Evolutionary conservation across 64 coral and sea anemone species (phyloP).

Genomic region (Dendronephthya gigantea): DNA sequence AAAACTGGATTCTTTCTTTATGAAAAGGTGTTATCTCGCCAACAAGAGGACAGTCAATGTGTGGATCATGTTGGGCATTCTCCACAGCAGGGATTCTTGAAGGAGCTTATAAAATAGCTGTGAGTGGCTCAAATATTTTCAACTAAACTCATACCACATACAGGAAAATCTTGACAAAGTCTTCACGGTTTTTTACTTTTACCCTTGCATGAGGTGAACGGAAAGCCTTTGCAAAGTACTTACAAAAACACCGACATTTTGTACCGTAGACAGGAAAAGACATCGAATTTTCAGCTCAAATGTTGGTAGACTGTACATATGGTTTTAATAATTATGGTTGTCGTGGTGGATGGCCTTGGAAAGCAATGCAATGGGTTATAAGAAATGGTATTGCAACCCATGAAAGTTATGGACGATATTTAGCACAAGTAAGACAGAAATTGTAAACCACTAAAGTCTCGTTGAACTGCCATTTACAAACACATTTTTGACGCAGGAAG

Average conservation of each 20-base stretch:
- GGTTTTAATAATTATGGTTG: slow-evolving; percentile 43
- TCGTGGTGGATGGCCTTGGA: slow-evolving; percentile 47
- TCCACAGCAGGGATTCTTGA: slow-evolving; percentile 34
- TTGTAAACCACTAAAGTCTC: background rate
- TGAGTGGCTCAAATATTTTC: no score
- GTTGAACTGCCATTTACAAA: background rate
- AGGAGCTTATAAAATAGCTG: slow-evolving; percentile 46
- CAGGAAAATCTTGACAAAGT: no score
- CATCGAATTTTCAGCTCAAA: slow-evolving; percentile 38
- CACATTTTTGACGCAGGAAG: slow-evolving; percentile 35
- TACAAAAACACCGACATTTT: background rate
- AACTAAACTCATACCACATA: no score
- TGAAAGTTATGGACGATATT: slow-evolving; percentile 33
- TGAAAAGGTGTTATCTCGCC: slow-evolving; percentile 28
- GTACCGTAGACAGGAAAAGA: slow-evolving; percentile 14
- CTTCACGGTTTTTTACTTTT: no score
- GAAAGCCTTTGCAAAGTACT: no score
- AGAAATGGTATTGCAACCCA: slow-evolving; percentile 33
- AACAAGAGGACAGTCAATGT: slow-evolving; percentile 32
- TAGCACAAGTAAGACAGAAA: slow-evolving; percentile 30
- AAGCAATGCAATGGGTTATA: slow-evolving; percentile 42
- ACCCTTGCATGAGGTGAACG: no score
- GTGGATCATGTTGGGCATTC: slow-evolving; percentile 45
- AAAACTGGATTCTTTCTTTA: no score
- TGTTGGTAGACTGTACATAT: slow-evolving; percentile 43